phyloP scores from a whole-genome alignment of 2,888 invertebrate genomes.

The Caenorhabditis wallacei region DNA sequence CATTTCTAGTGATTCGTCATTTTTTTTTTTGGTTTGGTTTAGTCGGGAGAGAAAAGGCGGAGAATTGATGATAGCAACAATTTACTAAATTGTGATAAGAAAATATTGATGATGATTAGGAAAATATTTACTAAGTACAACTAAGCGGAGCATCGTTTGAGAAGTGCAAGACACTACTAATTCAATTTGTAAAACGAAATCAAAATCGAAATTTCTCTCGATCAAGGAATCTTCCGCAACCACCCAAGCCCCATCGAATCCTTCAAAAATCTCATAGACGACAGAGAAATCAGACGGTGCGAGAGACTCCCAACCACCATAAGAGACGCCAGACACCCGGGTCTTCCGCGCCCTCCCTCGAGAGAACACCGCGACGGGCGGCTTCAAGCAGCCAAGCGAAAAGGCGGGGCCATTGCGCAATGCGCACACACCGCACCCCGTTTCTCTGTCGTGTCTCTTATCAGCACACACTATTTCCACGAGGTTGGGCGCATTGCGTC shows the following conservation, averaged over 20 bases:
- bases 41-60: not conserved
- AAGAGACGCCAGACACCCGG: slow-evolving; percentile 23
- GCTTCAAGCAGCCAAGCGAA: not conserved
- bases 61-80: slow-evolving; percentile 6
- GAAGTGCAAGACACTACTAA: not conserved
- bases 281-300: not conserved
- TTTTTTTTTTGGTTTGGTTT: too few species aligned
- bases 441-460: slow-evolving; percentile 7
- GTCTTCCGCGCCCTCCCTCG: slow-evolving; percentile 15
- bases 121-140: too few species aligned
- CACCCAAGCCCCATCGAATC: slow-evolving; percentile 12
- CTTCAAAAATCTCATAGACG: not conserved
- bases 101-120: not conserved
- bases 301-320: not conserved
- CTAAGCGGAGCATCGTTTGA: too few species aligned
- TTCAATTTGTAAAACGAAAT: slow-evolving; percentile 1
- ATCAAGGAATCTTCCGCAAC: slow-evolving; percentile 25
- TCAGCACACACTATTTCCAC: not conserved
- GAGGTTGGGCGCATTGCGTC: slow-evolving; percentile 24
- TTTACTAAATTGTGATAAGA: not conserved
- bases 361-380: slow-evolving; percentile 29
- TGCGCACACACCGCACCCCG: slow-evolving; percentile 29
- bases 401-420: slow-evolving; percentile 28
- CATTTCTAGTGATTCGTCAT: slow-evolving; percentile 12
- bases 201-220: slow-evolving; percentile 4